A percentile compares a stretch with the other conserved stretches of the same genome.
Conservation (phyloP, 1,140 invertebrate species). For the Euwallacea fornicatus region DNA sequence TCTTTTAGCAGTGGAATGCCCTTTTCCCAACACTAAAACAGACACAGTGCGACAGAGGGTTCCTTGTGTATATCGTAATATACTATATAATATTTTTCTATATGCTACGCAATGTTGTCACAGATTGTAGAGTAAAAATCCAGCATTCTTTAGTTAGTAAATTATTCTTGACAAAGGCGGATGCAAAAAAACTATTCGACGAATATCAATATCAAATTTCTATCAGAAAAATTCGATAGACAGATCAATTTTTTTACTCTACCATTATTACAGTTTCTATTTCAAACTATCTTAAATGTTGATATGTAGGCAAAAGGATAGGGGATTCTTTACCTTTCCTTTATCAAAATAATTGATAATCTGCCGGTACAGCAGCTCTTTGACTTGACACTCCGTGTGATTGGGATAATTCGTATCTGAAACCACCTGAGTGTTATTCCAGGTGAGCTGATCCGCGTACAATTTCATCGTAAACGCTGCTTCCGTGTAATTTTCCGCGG, state of each 20-base stretch:
- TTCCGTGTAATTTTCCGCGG: slow-evolving; percentile 94
- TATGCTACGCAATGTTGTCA: neutral
- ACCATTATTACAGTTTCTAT: too few relatives aligned
- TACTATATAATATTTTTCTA: neutral
- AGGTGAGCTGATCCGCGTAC: slow-evolving; percentile 88
- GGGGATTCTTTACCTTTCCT: slow-evolving; percentile 78
- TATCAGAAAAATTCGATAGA: too few relatives aligned
- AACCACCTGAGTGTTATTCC: slow-evolving; percentile 73
- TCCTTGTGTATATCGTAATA: neutral
- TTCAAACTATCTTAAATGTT: too few relatives aligned
- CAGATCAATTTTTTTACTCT: too few relatives aligned
- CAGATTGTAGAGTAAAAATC: too few relatives aligned
- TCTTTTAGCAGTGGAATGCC: slow-evolving; percentile 93
- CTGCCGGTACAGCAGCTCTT: slow-evolving; percentile 88
- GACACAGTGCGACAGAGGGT: neutral
- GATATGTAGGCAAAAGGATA: too few relatives aligned
- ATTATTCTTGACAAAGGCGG: too few relatives aligned
- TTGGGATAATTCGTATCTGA: slow-evolving; percentile 67
- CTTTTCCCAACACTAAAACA: slow-evolving; percentile 86
- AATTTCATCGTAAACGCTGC: slow-evolving; percentile 93
- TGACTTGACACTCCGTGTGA: slow-evolving; percentile 87
- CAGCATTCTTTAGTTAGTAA: too few relatives aligned
- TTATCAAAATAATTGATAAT: slow-evolving; percentile 94
- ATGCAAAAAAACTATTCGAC: too few relatives aligned
- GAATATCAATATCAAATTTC: too few relatives aligned